Conservation (phyloP, 2,797 vertebrate species). For the Austrolebias charrua region DNA sequence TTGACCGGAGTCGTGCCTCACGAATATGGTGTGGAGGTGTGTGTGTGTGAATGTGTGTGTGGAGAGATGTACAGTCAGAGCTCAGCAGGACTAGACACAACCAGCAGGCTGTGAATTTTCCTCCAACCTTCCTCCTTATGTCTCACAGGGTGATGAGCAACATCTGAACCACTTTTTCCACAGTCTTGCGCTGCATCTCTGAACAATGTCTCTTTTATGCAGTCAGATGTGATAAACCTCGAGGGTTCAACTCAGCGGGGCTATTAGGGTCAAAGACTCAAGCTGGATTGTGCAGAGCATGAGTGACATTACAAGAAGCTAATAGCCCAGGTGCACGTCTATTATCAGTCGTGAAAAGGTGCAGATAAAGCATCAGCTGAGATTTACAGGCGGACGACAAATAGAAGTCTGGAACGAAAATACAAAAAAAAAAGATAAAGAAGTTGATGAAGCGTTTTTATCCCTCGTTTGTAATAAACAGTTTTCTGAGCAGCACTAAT, state of each 20-base stretch:
- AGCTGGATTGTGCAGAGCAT: conserved; percentile 34
- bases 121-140: conserved; percentile 40
- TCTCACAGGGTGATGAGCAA: conserved; percentile 4
- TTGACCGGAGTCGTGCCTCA: conserved; percentile 70
- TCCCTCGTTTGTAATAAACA: background rate
- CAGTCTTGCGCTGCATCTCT: conserved; percentile 7
- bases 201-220: conserved; percentile 23
- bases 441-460: conserved; percentile 9
- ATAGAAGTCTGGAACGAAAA: conserved; percentile 9
- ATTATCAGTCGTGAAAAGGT: conserved; percentile 55
- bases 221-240: conserved; percentile 23
- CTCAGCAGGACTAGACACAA: conserved; percentile 46
- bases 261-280: conserved; percentile 29
- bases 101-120: conserved; percentile 49
- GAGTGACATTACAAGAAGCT: conserved; percentile 45
- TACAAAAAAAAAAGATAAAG: conserved; percentile 24
- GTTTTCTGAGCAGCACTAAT: conserved; percentile 34
- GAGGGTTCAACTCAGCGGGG: background rate
- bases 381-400: conserved; percentile 8
- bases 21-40: conserved; percentile 49
- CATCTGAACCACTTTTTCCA: conserved; percentile 43
- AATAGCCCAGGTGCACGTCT: conserved; percentile 40
- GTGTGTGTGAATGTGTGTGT: conserved; percentile 18
- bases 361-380: conserved; percentile 31
- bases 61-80: conserved; percentile 33